A percentile compares a stretch with the other conserved stretches of the same genome.
Conservation (phyloP, 2,888 invertebrate species). For the Hypselothyrea guttata region DNA sequence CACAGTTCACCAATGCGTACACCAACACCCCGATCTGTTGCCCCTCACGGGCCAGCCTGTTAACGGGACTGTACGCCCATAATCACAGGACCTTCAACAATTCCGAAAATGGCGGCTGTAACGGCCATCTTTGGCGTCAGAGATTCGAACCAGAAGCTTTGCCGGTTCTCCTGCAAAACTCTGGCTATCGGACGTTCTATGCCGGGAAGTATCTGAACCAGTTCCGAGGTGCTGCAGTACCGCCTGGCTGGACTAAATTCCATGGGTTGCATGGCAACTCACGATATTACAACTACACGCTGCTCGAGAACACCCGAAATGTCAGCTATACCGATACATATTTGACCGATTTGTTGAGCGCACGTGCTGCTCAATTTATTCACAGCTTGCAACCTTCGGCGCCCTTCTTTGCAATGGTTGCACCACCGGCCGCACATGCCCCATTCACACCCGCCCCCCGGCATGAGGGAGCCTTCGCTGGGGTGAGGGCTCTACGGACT, state of each 20-base stretch:
- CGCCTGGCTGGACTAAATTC: conserved; percentile 94
- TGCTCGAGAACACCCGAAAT: conserved; percentile 90
- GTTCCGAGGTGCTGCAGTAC: conserved; percentile 87
- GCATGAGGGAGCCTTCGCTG: conserved; percentile 85
- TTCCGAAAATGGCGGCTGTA: conserved; percentile 90
- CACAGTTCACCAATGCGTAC: conserved; percentile 89
- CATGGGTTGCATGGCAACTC: conserved; percentile 95
- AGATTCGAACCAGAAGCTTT: conserved; percentile 87
- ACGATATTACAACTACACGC: conserved; percentile 93
- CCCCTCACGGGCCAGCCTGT: conserved; percentile 92
- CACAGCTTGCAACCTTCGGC: conserved; percentile 19
- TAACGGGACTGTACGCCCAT: conserved; percentile 93
- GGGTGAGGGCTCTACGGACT: conserved; percentile 85
- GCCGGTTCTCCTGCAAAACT: conserved; percentile 86
- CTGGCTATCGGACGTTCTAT: conserved; percentile 92
- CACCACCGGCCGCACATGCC: conserved; percentile 93
- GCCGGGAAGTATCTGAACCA: conserved; percentile 97
- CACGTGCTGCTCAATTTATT: conserved; percentile 66
- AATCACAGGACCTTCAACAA: conserved; percentile 92
- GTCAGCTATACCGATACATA: conserved; percentile 87
- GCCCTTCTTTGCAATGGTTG: conserved; percentile 91
- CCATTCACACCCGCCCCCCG: conserved; percentile 92
- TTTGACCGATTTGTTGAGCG: conserved; percentile 91
- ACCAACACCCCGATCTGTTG: conserved; percentile 94
- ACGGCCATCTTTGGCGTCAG: conserved; percentile 86